Base-by-base conservation (phyloP, 2,888 invertebrate genomes). In the Phragmatobia fuliginosa region DNA sequence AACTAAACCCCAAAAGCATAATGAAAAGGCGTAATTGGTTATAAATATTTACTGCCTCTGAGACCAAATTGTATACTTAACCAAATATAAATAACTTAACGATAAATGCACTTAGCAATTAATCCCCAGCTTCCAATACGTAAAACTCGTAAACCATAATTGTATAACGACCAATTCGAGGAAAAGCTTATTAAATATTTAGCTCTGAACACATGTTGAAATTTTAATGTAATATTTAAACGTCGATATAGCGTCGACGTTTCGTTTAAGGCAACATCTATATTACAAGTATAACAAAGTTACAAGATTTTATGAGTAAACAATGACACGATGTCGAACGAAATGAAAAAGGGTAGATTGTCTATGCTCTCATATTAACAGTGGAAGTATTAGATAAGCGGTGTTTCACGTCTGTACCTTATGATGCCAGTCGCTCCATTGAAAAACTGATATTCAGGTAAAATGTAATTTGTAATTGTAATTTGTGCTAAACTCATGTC, bases 101-200 rank as follows among this genome's bases (percentile, higher is more conserved):
- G 67, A 68, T 61, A 72, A 74, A 71, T 67, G 60, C 58, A 59
- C 62, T 63, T n/a, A 56, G 71, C 63, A 69, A 78, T 79, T 73
- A 75, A 77, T 71, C 65, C 45, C 45, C 56, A 41, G 66, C 69
- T 70, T 72, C 71, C 71, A 67, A 75, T 77, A 73, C 80, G 68
- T 70, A 59, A 36, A 75, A 81, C 36, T 70, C 71, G 49, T 81
- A 76, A 78, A 78, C 65, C 36, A 45, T 71, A 69, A 70, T 64
- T 76, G 52, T 66, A 69, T 77, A 76, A 68, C 72, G 68, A 61
- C 56, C 49, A 36, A 31, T 69, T 52, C 56, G 31, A 52, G 59
- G 52, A 69, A 66, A 59, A 45, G n/a, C 65, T 60, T 32, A 60
- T 66, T 68, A 76, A 79, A 79, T 74, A 66, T 78, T 79, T 72